Evolutionary conservation across 2,797 vertebrate genomes (phyloP), one percentile per base, ranked within the genome.

Genomic region (Acipenser transmontanus): DNA sequence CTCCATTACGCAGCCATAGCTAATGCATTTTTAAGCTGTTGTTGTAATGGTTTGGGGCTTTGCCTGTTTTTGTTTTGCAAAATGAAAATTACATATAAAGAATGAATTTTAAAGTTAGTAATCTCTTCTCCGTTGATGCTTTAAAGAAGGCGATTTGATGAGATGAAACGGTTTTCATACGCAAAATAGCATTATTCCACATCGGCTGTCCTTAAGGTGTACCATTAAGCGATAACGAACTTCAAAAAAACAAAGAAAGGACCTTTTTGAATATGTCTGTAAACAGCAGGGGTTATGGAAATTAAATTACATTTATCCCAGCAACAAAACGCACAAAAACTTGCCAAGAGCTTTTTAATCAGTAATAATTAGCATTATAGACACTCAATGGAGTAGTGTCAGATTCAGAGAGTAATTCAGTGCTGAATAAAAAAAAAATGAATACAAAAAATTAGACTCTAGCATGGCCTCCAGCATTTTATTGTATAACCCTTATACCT

Each of bases 231-330:
- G 11, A 57, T 57, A 57, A 12, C 12, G 12, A 57, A n/a, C 60
- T 61, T 10, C n/a, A n/a, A n/a, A n/a, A 61, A 34, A 7, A 47
- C 20, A 7, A 61, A 20, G 20, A 20, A 20, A 20, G 20, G 20
- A 2, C 20, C 20, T n/a, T 20, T 20, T 20, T 8, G 9, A 20
- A 7, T 61, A 61, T 61, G 9, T 20, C 14, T n/a, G 9, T 13
- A 17, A 20, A 17, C 60, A 49, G 8, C 6, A 61, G 2, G 34
- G 60, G 60, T 47, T 61, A 61, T 34, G 60, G 60, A 61, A 61
- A 61, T 61, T 7, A 61, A 61, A 20, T 61, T 61, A 61, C 1
- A 61, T n/a, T 61, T 47, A 13, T 61, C 60, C 60, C 7, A 34
- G 60, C 60, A 20, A 61, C 17, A 7, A 61, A 47, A 51, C 13